Percentiles rank a stretch among this genome's conserved stretches.
phyloP scores from a whole-genome alignment of 2,888 invertebrate genomes.

The Caenorhabditis angaria region DNA sequence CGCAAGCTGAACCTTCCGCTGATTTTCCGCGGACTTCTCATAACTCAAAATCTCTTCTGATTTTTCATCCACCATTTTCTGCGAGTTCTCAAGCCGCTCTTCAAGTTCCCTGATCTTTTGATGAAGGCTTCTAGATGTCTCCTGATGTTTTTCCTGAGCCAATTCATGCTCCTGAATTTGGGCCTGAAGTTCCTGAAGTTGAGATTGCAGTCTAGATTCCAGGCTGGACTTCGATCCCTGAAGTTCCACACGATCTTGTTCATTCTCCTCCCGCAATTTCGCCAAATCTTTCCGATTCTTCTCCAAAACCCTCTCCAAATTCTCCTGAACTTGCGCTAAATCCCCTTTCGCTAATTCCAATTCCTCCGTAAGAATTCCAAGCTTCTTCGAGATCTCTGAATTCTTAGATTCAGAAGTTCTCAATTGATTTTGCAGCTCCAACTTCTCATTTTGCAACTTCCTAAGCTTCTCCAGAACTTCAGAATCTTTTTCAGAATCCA shows the following conservation, averaged over 20 bases:
- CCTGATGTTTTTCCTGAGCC: slow-evolving; percentile 34
- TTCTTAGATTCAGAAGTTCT: slow-evolving; percentile 10
- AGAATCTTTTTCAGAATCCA: no score
- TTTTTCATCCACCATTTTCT: slow-evolving; percentile 27
- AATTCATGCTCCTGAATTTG: slow-evolving; percentile 30
- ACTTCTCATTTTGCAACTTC: slow-evolving; percentile 20
- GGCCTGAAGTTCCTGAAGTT: slow-evolving; percentile 35
- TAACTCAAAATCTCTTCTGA: slow-evolving; percentile 3
- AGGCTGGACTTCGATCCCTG: slow-evolving; percentile 22
- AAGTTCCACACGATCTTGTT: slow-evolving; percentile 30
- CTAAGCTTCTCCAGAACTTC: slow-evolving; percentile 37
- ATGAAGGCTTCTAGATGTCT: slow-evolving; percentile 30
- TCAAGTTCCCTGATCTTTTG: slow-evolving; percentile 18
- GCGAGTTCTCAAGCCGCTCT: slow-evolving; percentile 23
- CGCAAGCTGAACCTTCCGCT: slow-evolving; percentile 25
- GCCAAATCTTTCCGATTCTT: slow-evolving; percentile 33
- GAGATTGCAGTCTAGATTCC: slow-evolving; percentile 29
- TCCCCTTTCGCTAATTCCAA: slow-evolving; percentile 39
- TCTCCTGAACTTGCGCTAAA: slow-evolving; percentile 22
- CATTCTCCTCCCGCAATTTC: slow-evolving; percentile 38
- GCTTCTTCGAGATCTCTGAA: slow-evolving; percentile 42
- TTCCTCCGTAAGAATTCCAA: slow-evolving; percentile 47
- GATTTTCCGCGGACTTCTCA: slow-evolving; percentile 30
- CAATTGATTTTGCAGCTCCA: background rate
- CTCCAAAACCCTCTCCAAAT: slow-evolving; percentile 26